Evolutionary conservation across 2,888 invertebrate genomes (phyloP).

Genomic region (Scaptomyza flava): DNA sequence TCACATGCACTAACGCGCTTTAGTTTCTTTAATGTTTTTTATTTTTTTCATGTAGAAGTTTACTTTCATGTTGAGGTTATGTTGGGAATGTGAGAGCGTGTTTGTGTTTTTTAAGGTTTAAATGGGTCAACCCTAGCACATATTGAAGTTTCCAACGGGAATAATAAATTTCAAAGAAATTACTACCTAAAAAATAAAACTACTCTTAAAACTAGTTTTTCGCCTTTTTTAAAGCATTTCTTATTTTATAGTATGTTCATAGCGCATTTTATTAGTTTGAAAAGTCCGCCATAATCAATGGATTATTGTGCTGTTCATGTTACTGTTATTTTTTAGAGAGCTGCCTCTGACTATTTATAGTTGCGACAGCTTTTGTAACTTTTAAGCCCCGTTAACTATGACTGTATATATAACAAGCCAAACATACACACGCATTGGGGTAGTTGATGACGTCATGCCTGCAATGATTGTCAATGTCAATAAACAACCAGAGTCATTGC

Average conservation of each 20-base stretch:
- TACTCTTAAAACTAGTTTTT: too few relatives aligned
- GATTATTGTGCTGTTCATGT: too few relatives aligned
- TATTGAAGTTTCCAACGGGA: background rate
- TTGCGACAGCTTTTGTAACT: background rate
- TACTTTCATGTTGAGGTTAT: constrained; percentile 1
- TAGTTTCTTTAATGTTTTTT: constrained; percentile 31
- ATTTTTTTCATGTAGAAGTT: constrained; percentile 9
- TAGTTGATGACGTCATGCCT: constrained; percentile 61
- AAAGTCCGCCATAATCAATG: constrained; percentile 56
- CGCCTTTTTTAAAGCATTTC: too few relatives aligned
- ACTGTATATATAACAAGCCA: constrained; percentile 17
- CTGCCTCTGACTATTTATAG: constrained; percentile 52
- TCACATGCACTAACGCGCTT: constrained; percentile 51
- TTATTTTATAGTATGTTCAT: background rate
- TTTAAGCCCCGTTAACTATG: constrained; percentile 36
- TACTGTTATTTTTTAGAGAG: too few relatives aligned
- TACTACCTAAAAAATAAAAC: too few relatives aligned
- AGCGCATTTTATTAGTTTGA: constrained; percentile 26
- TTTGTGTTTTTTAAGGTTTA: background rate
- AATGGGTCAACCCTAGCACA: background rate
- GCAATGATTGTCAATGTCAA: constrained; percentile 72
- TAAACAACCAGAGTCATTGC: constrained; percentile 38
- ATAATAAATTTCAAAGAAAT: too few relatives aligned
- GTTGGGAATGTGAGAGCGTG: background rate
- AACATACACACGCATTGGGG: background rate